Percentiles rank a stretch among this genome's conserved stretches.
Evolutionary conservation across 2,888 invertebrate species (phyloP).

Genomic region (Scotopteryx bipunctaria): DNA sequence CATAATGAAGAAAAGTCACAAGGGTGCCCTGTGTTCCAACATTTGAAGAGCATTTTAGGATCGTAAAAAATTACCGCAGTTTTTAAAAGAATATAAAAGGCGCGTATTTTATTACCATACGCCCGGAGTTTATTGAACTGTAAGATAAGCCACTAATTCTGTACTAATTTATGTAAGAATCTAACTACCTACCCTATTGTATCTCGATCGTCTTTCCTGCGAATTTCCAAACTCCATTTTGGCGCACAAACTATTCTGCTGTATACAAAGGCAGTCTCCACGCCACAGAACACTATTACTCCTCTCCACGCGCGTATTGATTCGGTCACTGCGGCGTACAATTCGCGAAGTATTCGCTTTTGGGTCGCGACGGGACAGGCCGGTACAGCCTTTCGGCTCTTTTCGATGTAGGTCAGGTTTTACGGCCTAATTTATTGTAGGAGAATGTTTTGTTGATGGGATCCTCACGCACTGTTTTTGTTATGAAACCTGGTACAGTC

Average conservation of each 20-base stretch:
- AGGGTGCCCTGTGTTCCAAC: no score
- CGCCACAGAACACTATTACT: no score
- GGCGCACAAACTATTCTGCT: not conserved
- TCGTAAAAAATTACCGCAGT: no score
- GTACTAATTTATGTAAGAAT: not conserved
- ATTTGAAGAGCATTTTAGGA: no score
- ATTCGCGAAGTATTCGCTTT: conserved; percentile 46
- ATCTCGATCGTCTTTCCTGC: conserved; percentile 82
- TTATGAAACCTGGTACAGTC: not conserved
- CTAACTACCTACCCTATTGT: conserved; percentile 77
- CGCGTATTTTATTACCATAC: no score
- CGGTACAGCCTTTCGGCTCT: conserved; percentile 50
- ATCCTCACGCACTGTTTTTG: conserved; percentile 16
- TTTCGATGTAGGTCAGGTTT: conserved; percentile 66
- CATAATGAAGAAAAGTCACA: no score
- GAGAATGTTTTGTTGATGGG: conserved; percentile 7
- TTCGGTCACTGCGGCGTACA: conserved; percentile 46
- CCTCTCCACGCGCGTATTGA: conserved; percentile 63
- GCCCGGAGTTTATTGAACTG: no score
- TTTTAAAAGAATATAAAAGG: no score
- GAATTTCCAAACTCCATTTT: conserved; percentile 82
- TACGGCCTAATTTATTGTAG: conserved; percentile 39
- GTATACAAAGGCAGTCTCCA: not conserved
- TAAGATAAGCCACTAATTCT: no score
- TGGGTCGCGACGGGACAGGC: conserved; percentile 43